Conservation (phyloP, 2,888 invertebrate species). For the Cyclophora albipunctata region DNA sequence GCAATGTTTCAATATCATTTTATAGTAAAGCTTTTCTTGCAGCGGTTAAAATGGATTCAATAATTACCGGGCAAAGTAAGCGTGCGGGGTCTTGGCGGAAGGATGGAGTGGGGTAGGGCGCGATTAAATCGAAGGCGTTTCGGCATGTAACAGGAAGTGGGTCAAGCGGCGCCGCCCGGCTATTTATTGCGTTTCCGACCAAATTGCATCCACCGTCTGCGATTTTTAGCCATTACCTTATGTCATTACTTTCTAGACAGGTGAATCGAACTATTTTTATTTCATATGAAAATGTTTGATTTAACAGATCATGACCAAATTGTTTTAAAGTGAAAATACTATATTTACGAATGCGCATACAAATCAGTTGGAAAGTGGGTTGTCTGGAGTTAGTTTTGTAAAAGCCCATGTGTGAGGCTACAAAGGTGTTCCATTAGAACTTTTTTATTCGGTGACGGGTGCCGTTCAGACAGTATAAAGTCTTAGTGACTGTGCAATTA, state of each 20-base stretch:
- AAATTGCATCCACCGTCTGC: constrained; percentile 59
- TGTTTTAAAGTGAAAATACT: too few species aligned
- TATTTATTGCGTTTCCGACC: constrained; percentile 69
- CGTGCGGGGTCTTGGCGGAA: constrained; percentile 63
- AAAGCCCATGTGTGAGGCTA: constrained; percentile 32
- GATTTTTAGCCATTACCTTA: constrained; percentile 24
- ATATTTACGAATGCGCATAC: too few species aligned
- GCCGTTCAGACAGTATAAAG: constrained; percentile 54
- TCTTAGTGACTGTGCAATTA: constrained; percentile 72
- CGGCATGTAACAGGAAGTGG: constrained; percentile 72
- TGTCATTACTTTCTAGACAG: too few species aligned
- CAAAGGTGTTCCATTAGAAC: constrained; percentile 64
- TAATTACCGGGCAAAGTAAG: constrained; percentile 65
- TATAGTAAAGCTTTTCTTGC: constrained; percentile 23
- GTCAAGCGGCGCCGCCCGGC: constrained; percentile 68
- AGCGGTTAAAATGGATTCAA: constrained; percentile 60
- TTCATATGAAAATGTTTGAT: too few species aligned
- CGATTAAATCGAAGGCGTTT: constrained; percentile 73
- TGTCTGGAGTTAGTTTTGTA: constrained; percentile 28
- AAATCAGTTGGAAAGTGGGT: constrained; percentile 11
- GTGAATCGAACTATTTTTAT: too few species aligned
- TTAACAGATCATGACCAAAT: too few species aligned
- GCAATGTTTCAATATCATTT: too few species aligned
- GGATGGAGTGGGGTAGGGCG: constrained; percentile 58
- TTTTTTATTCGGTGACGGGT: constrained; percentile 64